phyloP scores from a whole-genome alignment of 2,113 vertebrate genomes.

The Lampris incognitus region DNA sequence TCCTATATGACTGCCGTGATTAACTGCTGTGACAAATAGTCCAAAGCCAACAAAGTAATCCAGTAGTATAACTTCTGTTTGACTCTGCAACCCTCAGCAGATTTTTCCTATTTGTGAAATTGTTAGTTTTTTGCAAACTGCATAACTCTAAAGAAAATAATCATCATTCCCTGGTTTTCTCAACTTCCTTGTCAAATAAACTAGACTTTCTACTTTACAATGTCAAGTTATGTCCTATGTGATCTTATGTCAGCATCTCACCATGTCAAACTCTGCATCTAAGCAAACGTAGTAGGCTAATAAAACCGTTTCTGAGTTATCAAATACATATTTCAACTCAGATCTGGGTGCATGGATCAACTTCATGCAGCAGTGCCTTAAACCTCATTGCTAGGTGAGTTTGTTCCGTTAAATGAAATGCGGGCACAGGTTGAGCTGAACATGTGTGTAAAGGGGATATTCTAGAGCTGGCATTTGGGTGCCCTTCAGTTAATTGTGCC shows the following conservation, averaged over 20 bases:
- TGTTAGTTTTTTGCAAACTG: too few species aligned
- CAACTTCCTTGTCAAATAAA: too few species aligned
- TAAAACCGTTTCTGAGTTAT: too few species aligned
- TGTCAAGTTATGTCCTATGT: too few species aligned
- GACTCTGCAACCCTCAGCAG: constrained; percentile 25
- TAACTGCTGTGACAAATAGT: constrained; percentile 58
- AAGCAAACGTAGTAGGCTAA: too few species aligned
- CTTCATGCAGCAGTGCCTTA: constrained; percentile 41
- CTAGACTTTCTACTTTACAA: too few species aligned
- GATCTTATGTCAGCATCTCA: too few species aligned
- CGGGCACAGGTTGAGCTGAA: constrained; percentile 11
- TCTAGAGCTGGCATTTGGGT: neutral
- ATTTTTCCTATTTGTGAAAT: too few species aligned
- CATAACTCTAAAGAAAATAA: too few species aligned
- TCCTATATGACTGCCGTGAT: constrained; percentile 55
- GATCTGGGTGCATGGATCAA: constrained; percentile 46
- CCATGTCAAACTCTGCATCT: too few species aligned
- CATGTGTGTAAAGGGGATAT: neutral
- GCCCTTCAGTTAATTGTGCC: neutral
- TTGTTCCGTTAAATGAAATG: constrained; percentile 19
- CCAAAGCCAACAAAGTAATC: constrained; percentile 58
- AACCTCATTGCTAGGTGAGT: constrained; percentile 41
- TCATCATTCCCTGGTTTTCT: too few species aligned
- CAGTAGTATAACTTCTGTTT: constrained; percentile 64
- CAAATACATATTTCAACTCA: constrained; percentile 9